Conservation (phyloP, 2,113 vertebrate species). For the Colistium nudipinnis region DNA sequence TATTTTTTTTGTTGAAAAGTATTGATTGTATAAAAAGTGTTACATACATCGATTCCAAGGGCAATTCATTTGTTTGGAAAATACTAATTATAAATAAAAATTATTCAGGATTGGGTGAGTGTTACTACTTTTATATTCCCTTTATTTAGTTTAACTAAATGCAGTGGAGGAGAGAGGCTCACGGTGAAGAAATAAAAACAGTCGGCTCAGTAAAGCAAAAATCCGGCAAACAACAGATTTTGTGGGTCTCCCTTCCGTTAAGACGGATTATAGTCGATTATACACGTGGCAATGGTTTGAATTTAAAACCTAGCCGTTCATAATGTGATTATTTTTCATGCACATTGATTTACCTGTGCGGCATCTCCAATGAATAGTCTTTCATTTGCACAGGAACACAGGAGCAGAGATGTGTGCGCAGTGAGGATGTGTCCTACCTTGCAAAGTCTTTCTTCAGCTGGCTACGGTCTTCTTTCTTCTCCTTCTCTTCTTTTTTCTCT, state of each 20-base stretch:
- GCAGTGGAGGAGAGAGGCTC: not conserved
- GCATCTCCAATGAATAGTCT: not conserved
- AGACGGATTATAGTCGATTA: not conserved
- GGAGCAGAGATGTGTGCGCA: no score
- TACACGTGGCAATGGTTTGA: not conserved
- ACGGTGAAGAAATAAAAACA: not conserved
- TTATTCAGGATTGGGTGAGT: slow-evolving; percentile 14
- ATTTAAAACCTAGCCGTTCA: not conserved
- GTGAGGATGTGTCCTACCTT: no score
- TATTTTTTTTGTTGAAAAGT: slow-evolving; percentile 36
- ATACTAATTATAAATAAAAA: slow-evolving; percentile 56
- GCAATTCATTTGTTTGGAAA: slow-evolving; percentile 45
- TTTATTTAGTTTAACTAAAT: not conserved
- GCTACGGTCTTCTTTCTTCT: no score
- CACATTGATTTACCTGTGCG: no score
- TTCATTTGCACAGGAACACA: not conserved
- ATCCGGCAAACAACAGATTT: no score
- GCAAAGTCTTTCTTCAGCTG: no score
- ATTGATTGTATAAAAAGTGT: slow-evolving; percentile 52
- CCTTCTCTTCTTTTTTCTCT: no score
- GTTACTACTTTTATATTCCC: not conserved
- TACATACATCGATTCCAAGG: slow-evolving; percentile 21
- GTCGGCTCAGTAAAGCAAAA: no score
- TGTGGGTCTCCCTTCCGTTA: no score
- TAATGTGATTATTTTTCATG: no score